Evolutionary conservation across 2,888 invertebrate species (phyloP), one percentile per base, ranked within the genome.

Genomic region (Torymus auratus): DNA sequence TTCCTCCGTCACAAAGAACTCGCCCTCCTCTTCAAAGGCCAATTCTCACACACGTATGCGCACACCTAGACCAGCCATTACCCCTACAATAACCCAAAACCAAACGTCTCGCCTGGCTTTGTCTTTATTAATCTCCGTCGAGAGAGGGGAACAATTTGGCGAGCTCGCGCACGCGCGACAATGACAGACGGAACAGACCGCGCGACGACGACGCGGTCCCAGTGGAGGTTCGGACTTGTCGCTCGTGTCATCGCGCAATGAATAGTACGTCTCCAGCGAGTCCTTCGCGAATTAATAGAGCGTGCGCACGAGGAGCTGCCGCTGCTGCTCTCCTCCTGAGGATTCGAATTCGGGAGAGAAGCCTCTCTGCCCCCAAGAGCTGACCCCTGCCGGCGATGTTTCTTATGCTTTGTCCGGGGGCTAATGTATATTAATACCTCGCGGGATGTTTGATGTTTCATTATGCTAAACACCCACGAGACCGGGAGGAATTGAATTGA

Each of bases 271-370:
- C 82, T 84, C 80, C 80, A 81, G 79, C 82, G 84, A 83, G 83
- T 84, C 84, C 76, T 84, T 83, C 82, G 80, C 83, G 83, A 84
- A 86, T 86, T 86, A 86, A 86, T 85, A 85, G 85, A 85, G 85
- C 85, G 81, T 82, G 60, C 56, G 77, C 50, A 1, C 68, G 55
- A 10, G 28, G 55, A 11, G 41, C 41, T 28, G 41, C 41, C 7
- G 41, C 41, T 41, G 7, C 41, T 41, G 81, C 82, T 78, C 82
- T 82, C 78, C 84, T 84, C 85, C 76, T 62, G 84, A 83, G 84
- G 80, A 83, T 83, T 79, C 78, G 81, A 82, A 78, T 80, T 74
- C 79, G 74, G 67, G 56, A 81, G 56, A 81, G 68, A 41, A 41
- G 41, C 41, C 41, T 41, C 41, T 41, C 7, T 10, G 41, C 41